A percentile compares a stretch with the other conserved stretches of the same genome.
These are phyloP conservation scores for Myzus persicae DNA, from an alignment of 1,140 invertebrate species.

Conservation along the genomic window DNA sequence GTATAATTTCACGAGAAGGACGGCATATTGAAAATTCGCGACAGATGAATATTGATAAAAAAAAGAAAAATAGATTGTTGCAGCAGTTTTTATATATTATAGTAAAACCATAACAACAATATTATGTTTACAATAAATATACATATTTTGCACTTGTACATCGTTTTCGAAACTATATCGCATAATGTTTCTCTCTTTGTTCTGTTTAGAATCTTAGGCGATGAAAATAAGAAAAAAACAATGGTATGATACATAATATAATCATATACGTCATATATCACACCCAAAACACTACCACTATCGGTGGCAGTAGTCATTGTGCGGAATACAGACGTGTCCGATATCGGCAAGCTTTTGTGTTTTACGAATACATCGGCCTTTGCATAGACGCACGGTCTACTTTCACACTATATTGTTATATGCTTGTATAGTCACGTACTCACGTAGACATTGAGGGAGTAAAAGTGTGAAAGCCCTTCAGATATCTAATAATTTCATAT, in stretches of 20 bases:
- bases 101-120: not conserved
- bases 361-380: not conserved
- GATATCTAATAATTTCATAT: too few species aligned
- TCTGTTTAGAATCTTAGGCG: not conserved
- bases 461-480: not conserved
- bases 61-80: not conserved
- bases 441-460: not conserved
- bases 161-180: not conserved
- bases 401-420: not conserved
- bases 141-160: not conserved
- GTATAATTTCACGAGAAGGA: not conserved
- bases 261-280: not conserved
- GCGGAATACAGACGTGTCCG: not conserved
- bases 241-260: not conserved
- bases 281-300: not conserved
- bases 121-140: not conserved
- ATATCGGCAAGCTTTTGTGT: not conserved
- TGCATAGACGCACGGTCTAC: not conserved
- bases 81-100: not conserved
- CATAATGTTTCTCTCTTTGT: not conserved
- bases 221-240: not conserved
- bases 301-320: not conserved
- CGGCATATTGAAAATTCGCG: not conserved
- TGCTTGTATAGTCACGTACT: too few species aligned
- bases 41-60: not conserved